These are phyloP conservation scores for Cryptosula pallasiana DNA, from an alignment of 2,888 invertebrate genomes.

Conservation along the genomic window DNA sequence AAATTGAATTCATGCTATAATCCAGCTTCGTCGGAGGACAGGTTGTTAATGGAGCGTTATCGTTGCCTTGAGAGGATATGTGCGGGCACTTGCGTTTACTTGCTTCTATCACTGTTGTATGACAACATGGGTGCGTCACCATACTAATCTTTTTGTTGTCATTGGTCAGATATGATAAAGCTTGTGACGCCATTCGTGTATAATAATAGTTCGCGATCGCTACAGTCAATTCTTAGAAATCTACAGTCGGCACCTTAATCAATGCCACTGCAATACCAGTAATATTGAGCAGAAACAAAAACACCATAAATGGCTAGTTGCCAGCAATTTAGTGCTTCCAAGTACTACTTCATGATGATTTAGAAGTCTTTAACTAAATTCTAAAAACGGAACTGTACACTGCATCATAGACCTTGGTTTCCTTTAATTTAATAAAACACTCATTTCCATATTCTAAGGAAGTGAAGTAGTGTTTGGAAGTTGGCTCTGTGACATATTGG, in stretches of 20 bases:
- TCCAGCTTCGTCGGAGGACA: no score
- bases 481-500: no score
- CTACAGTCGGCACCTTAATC: neutral
- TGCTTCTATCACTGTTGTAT: neutral
- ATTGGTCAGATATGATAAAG: neutral
- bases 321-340: no score
- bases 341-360: no score
- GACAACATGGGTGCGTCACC: conserved; percentile 13
- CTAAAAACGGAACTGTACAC: no score
- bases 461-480: no score
- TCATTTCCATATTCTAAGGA: no score
- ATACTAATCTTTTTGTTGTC: neutral
- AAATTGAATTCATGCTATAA: neutral
- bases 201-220: neutral
- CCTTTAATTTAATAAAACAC: no score
- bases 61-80: neutral
- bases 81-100: neutral
- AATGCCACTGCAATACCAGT: neutral
- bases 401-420: no score
- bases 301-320: no score
- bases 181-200: conserved; percentile 1
- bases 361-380: no score
- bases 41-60: neutral
- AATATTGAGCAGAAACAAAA: no score
- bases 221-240: neutral